These are phyloP conservation scores for Hypomecis atomaria DNA, from an alignment of 2,888 invertebrate genomes.

Conservation along the genomic window DNA sequence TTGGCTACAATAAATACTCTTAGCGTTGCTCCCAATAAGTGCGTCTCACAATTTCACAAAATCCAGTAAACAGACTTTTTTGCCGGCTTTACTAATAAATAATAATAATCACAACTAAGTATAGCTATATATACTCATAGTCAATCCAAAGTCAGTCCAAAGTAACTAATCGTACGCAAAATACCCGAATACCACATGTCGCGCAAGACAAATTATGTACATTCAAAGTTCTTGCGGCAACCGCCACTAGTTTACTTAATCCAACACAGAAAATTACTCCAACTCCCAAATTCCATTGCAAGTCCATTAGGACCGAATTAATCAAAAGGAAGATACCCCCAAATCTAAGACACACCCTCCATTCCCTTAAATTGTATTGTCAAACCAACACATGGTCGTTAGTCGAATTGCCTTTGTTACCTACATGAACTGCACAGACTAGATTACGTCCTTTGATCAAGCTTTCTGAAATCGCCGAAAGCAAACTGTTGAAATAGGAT, in stretches of 20 bases:
- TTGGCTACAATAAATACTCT: too few species aligned
- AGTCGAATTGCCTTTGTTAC: constrained; percentile 47
- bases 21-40: too few species aligned
- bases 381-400: constrained; percentile 70
- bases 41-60: too few species aligned
- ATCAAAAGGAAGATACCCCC: constrained; percentile 71
- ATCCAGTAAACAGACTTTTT: neutral
- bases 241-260: constrained; percentile 47
- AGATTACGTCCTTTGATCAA: neutral
- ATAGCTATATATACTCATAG: neutral
- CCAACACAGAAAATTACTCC: constrained; percentile 56
- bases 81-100: neutral
- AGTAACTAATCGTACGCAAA: constrained; percentile 16
- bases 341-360: constrained; percentile 63
- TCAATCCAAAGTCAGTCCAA: constrained; percentile 2
- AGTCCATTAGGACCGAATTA: constrained; percentile 70
- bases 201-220: constrained; percentile 38
- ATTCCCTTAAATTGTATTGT: constrained; percentile 71
- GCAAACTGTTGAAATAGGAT: neutral
- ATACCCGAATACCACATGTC: constrained; percentile 20
- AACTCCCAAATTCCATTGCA: constrained; percentile 66
- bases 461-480: constrained; percentile 4
- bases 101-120: neutral
- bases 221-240: constrained; percentile 35
- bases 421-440: constrained; percentile 27